Base-by-base conservation (phyloP, 2,113 vertebrate genomes). In the Siphamia tubifer region DNA sequence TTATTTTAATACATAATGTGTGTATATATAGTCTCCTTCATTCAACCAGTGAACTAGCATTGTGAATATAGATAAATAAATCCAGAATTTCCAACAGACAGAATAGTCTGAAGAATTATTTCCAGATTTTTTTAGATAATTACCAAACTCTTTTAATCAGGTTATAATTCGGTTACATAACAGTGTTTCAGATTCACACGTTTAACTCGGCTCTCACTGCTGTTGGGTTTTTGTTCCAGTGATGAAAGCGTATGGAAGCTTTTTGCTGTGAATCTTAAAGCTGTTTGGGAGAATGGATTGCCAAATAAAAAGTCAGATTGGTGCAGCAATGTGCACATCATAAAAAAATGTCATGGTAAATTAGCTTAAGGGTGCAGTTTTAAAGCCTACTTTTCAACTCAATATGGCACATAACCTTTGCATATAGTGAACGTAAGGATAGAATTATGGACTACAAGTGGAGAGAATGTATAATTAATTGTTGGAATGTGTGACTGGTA, bases 21-120 rank as follows among this genome's bases (percentile, higher is more conserved):
- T 54, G 10, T 35, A 42, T 54, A 42, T 35, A 35, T 49, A 51
- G 42, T 53, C 17, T 74, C 24, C 44, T 36, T 76, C 73, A 77
- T 62, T 51, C 61, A 58, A 53, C 54, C 38, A 56, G n/a, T 24
- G 27, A n/a, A 10, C 25, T 16, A 19, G n/a, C n/a, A n/a, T n/a
- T n/a, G n/a, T n/a, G n/a, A n/a, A n/a, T n/a, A n/a, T n/a, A n/a
- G n/a, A n/a, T n/a, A n/a, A n/a, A n/a, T n/a, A n/a, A n/a, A n/a
- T n/a, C n/a, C n/a, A n/a, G n/a, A n/a, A n/a, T n/a, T n/a, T n/a
- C n/a, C n/a, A n/a, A n/a, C n/a, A n/a, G n/a, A n/a, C n/a, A n/a
- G n/a, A n/a, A n/a, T n/a, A n/a, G n/a, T n/a, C n/a, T n/a, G n/a
- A n/a, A n/a, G n/a, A n/a, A n/a, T n/a, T n/a, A n/a, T n/a, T n/a